These are phyloP conservation scores for Cosmopolites sordidus DNA, from an alignment of 2,888 invertebrate genomes.

Conservation along the genomic window DNA sequence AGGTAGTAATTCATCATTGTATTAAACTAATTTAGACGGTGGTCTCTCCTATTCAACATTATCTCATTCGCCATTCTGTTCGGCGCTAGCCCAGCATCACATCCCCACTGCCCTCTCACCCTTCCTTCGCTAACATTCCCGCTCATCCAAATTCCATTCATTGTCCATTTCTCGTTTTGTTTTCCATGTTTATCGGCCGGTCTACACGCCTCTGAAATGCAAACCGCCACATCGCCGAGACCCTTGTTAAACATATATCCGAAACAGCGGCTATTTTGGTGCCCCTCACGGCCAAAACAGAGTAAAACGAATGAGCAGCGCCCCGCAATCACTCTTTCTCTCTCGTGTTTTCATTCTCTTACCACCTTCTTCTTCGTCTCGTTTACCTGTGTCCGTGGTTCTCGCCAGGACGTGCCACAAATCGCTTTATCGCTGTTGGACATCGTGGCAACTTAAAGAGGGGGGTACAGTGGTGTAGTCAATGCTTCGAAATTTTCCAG, in stretches of 20 bases:
- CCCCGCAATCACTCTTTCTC: no score
- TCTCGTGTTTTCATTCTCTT: constrained; percentile 1
- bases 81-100: constrained; percentile 1
- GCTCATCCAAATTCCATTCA: constrained; percentile 19
- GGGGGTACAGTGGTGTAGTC: constrained; percentile 20
- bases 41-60: no score
- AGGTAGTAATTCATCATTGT: no score
- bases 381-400: constrained; percentile 32
- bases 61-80: neutral
- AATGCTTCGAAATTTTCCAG: no score
- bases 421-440: constrained; percentile 46
- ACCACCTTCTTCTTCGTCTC: constrained; percentile 23
- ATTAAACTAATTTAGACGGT: no score
- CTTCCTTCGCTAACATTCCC: constrained; percentile 12
- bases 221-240: constrained; percentile 21
- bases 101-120: neutral
- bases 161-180: constrained; percentile 14
- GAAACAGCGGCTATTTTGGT: constrained; percentile 27
- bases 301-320: neutral
- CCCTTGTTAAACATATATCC: constrained; percentile 28
- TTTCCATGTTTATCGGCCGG: constrained; percentile 16
- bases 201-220: constrained; percentile 28
- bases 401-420: constrained; percentile 41
- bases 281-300: constrained; percentile 4
- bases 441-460: constrained; percentile 36